phyloP scores from a whole-genome alignment of 2,888 invertebrate genomes.

The Mellilla xanthometata region DNA sequence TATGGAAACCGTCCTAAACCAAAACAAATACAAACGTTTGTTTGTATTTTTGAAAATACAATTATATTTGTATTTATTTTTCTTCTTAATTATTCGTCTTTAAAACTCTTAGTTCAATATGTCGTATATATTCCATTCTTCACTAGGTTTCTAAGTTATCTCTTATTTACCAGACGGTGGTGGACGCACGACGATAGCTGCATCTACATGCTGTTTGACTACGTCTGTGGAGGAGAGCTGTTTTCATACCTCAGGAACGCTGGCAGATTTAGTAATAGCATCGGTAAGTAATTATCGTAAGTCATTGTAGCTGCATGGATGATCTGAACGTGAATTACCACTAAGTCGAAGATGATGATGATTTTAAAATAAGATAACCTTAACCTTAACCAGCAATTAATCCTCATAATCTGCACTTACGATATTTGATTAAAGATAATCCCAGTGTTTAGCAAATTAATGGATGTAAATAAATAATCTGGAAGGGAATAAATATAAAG shows the following conservation, averaged over 20 bases:
- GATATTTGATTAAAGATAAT: conserved; percentile 23
- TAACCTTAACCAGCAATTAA: neutral
- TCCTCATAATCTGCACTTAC: conserved; percentile 5
- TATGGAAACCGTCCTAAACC: too few species aligned
- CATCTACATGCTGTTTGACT: conserved; percentile 98
- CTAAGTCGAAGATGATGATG: too few species aligned
- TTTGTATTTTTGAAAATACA: too few species aligned
- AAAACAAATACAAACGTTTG: too few species aligned
- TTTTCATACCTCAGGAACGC: conserved; percentile 97
- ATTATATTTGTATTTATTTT: too few species aligned
- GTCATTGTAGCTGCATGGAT: neutral
- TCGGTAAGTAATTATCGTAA: conserved; percentile 81
- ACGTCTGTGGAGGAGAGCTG: conserved; percentile 97
- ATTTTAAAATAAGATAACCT: too few species aligned
- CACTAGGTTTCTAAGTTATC: too few species aligned
- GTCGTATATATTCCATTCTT: too few species aligned
- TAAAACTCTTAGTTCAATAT: too few species aligned
- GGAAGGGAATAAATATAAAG: conserved; percentile 59
- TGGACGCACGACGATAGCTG: conserved; percentile 94
- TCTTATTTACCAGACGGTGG: conserved; percentile 88
- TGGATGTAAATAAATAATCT: conserved; percentile 61
- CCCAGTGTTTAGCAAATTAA: conserved; percentile 29
- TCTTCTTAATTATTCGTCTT: too few species aligned
- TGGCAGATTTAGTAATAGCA: conserved; percentile 93
- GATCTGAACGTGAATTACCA: too few species aligned